Conservation (phyloP, 2,888 invertebrate genomes). For the Drosophila nigricruria region DNA sequence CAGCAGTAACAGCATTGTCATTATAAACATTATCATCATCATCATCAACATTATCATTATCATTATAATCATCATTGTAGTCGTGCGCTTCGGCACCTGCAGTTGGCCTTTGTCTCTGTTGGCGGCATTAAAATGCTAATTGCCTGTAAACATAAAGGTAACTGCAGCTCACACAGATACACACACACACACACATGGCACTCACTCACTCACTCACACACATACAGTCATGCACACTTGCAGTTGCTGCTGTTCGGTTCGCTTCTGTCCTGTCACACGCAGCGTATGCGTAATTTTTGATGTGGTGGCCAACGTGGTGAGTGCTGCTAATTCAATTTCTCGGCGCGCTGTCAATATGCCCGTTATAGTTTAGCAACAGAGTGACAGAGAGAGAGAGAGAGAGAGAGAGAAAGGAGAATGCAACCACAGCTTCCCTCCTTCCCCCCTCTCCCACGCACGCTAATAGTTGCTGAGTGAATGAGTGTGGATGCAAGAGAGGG, state of each 20-base stretch:
- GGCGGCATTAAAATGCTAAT: conserved; percentile 75
- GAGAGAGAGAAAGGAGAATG: background rate
- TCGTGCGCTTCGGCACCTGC: conserved; percentile 66
- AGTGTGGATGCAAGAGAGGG: background rate
- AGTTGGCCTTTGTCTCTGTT: conserved; percentile 70
- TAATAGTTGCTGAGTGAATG: conserved; percentile 45
- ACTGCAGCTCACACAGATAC: conserved; percentile 51
- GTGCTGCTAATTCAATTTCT: conserved; percentile 69
- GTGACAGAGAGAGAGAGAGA: background rate
- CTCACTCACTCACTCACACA: conserved; percentile 1
- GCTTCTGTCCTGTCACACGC: conserved; percentile 37
- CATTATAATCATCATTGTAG: conserved; percentile 38
- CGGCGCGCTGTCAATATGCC: conserved; percentile 63
- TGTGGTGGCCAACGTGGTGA: conserved; percentile 54
- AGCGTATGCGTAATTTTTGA: conserved; percentile 71
- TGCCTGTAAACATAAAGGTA: conserved; percentile 76
- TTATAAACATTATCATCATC: conserved; percentile 18
- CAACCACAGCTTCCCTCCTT: background rate
- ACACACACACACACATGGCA: background rate
- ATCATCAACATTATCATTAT: conserved; percentile 14
- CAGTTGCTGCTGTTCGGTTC: conserved; percentile 15
- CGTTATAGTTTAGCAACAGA: conserved; percentile 48
- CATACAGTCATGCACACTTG: conserved; percentile 25
- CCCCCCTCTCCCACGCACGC: conserved; percentile 7
- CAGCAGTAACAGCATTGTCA: conserved; percentile 8